These are phyloP conservation scores for Seladonia tumulorum DNA, from an alignment of 2,888 invertebrate species.

Conservation along the genomic window DNA sequence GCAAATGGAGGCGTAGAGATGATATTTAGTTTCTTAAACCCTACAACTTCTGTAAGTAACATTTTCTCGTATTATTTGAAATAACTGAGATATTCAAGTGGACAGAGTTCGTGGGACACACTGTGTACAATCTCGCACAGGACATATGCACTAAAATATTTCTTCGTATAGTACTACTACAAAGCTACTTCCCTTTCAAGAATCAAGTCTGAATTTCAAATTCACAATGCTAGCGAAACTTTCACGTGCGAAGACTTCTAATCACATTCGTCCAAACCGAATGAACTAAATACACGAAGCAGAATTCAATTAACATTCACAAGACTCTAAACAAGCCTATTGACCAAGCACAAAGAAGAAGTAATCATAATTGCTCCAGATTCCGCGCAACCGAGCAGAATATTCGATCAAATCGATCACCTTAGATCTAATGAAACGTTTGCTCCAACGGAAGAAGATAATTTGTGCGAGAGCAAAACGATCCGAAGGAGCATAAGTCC, in stretches of 20 bases:
- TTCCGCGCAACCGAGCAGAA: conserved; percentile 22
- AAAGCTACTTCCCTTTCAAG: not conserved
- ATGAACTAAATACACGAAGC: not conserved
- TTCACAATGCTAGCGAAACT: not conserved
- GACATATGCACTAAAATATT: not conserved
- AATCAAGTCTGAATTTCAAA: not conserved
- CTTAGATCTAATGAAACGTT: conserved; percentile 8
- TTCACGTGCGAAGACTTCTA: too few species aligned
- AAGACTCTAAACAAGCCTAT: not conserved
- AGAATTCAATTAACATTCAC: not conserved
- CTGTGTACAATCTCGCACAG: not conserved
- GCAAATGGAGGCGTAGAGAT: too few species aligned
- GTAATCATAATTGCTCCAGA: not conserved
- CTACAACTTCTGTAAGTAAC: too few species aligned
- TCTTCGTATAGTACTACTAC: too few species aligned
- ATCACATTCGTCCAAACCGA: not conserved
- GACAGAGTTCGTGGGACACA: too few species aligned
- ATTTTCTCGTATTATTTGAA: too few species aligned
- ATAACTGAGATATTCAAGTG: too few species aligned
- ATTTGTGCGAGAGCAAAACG: conserved; percentile 18
- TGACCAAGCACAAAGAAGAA: not conserved
- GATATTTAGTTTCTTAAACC: too few species aligned
- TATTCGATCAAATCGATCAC: conserved; percentile 5
- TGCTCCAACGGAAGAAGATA: conserved; percentile 7
- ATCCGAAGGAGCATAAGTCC: not conserved